Evolutionary conservation across 2,113 vertebrate genomes (phyloP).

Genomic region (Maccullochella peelii): DNA sequence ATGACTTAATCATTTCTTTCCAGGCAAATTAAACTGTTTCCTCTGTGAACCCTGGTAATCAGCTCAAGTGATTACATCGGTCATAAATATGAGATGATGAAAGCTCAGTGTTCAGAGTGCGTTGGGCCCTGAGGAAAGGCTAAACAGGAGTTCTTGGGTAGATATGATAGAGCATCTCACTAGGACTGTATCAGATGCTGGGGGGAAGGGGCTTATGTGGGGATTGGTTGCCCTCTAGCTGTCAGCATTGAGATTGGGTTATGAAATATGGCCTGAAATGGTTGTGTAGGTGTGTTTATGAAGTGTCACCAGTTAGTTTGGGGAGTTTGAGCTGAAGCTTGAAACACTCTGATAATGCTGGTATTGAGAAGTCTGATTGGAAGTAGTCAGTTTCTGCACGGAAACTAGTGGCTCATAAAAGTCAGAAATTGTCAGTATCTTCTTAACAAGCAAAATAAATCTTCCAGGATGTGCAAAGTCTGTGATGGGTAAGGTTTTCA

Average conservation of each 20-base stretch:
- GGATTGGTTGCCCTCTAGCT: conserved; percentile 88
- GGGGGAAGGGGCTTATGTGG: conserved; percentile 66
- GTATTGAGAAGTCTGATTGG: neutral
- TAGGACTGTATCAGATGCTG: conserved; percentile 49
- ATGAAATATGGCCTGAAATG: conserved; percentile 57
- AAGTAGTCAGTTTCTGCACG: conserved; percentile 9
- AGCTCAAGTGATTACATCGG: conserved; percentile 79
- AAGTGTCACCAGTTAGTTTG: conserved; percentile 20
- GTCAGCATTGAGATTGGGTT: conserved; percentile 70
- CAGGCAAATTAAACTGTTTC: conserved; percentile 80
- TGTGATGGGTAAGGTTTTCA: neutral
- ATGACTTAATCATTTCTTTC: conserved; percentile 72
- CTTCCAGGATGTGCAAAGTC: neutral
- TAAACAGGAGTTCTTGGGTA: conserved; percentile 61
- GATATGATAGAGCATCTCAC: conserved; percentile 65
- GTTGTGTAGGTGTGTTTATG: conserved; percentile 22
- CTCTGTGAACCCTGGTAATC: conserved; percentile 79
- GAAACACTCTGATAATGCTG: conserved; percentile 11
- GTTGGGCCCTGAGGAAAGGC: conserved; percentile 56
- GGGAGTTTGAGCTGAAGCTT: conserved; percentile 22
- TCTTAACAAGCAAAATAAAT: neutral
- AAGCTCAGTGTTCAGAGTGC: conserved; percentile 62
- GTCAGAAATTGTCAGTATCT: conserved; percentile 11
- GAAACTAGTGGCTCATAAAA: conserved; percentile 24
- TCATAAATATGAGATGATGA: conserved; percentile 79